Evolutionary conservation across 2,113 vertebrate genomes (phyloP), one percentile per base, ranked within the genome.

Genomic region (Calonectris borealis): DNA sequence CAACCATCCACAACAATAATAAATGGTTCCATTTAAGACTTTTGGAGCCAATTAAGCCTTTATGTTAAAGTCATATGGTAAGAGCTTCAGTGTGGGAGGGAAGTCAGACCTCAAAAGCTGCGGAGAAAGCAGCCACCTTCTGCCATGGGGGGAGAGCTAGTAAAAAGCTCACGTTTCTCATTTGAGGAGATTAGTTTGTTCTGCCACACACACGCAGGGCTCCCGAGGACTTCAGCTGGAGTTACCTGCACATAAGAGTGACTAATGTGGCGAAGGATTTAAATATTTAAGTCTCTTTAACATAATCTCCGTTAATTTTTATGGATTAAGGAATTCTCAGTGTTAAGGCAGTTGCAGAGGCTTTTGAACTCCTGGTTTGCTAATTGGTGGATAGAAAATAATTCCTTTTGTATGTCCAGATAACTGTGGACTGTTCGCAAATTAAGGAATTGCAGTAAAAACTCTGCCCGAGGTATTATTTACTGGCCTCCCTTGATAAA

Each of bases 241-340:
- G 58, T 13, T 91, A 96, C 85, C 94, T 96, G 82, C 73, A 92
- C 71, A 83, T 87, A 88, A 69, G 65, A 61, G 49, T 68, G 66
- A 73, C 75, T 92, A 91, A 90, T 94, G 48, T 48, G 72, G 51
- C 2, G 7, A 69, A 90, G 82, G 83, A 96, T 94, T 96, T 94
- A 96, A 97, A 95, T 91, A 88, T 91, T 95, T 94, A 94, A 96
- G 86, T 95, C 75, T 95, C 77, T 93, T 92, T 90, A 96, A 93
- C 69, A 34, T 94, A 97, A 97, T 95, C 93, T 65, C 81, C 55
- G 51, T 91, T 94, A 84, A 83, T 96, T 96, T 96, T 96, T 95
- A 89, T 80, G 92, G 84, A 93, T 97, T 97, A 96, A 96, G 78
- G 81, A 94, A 84, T 96, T 96, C 82, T 93, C 44, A 3, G 85